Base-by-base conservation (phyloP, 2,888 invertebrate genomes). In the Dioctria linearis region DNA sequence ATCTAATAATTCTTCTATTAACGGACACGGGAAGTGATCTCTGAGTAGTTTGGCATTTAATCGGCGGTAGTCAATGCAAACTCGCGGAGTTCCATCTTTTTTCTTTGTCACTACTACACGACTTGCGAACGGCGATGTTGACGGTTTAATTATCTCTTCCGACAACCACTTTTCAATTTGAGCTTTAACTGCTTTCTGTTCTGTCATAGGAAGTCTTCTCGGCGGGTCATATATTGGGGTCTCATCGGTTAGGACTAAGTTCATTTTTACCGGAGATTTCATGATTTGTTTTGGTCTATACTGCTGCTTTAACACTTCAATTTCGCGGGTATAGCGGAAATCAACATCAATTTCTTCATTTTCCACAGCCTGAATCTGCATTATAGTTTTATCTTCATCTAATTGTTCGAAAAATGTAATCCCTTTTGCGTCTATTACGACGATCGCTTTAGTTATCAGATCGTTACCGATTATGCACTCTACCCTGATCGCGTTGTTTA, bases 41-140 rank as follows among this genome's bases (percentile, higher is more conserved):
- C 86, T 86, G 3, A 85, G 79, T 0, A 87, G 85, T 81, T 86
- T 85, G 11, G 82, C 80, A 83, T 89, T 89, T 2, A 88, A 66
- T 40, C 83, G 82, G 6, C 89, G 80, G 81, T 86, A 90, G 80
- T 89, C 88, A 0, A 89, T 84, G 81, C 88, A 89, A 81, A 83
- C 6, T 63, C 82, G 51, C 3, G 46, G 67, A 6, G 39, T 65
- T 5, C 79, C 82, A 39, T 82, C 78, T 49, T 82, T 83, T 75
- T 83, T 83, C 25, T 83, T 84, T 2, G 85, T 84, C 5, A 86
- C 71, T 6, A 83, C 83, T 3, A 83, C 80, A 13, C 57, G 79
- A 40, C 82, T 83, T 3, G 86, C 84, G 71, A 84, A 87, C 3
- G 86, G 85, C 0, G 86, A 86, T 54, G 59, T 66, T 6, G 85